Percentiles rank a stretch among this genome's conserved stretches.
Evolutionary conservation across 1,140 invertebrate species (phyloP).

Genomic region (Drosophila ambigua): DNA sequence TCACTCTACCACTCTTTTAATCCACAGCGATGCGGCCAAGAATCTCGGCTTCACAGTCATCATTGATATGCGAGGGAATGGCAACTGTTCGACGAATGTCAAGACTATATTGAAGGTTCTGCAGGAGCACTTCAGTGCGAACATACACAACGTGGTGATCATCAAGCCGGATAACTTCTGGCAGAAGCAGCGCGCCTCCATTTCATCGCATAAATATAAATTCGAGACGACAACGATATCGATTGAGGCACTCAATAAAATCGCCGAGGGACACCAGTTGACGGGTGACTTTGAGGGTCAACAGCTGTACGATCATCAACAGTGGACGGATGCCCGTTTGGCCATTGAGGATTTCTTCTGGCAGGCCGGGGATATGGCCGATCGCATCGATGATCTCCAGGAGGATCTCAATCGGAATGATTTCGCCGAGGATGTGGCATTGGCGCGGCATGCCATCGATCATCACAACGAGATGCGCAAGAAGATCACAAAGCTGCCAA

Average conservation of each 20-base stretch:
- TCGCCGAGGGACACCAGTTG: slow-evolving; percentile 95
- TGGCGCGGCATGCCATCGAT: slow-evolving; percentile 95
- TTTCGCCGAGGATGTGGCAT: slow-evolving; percentile 95
- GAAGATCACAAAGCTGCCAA: slow-evolving; percentile 95
- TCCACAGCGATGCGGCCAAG: slow-evolving; percentile 93
- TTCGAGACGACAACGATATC: slow-evolving; percentile 99
- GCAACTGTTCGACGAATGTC: slow-evolving; percentile 96
- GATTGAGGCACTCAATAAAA: slow-evolving; percentile 95
- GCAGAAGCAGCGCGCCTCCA: slow-evolving; percentile 98
- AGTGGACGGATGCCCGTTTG: slow-evolving; percentile 97
- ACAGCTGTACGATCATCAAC: slow-evolving; percentile 96
- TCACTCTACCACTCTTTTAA: slow-evolving; percentile 58
- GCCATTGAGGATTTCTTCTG: slow-evolving; percentile 97
- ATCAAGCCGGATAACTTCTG: slow-evolving; percentile 99
- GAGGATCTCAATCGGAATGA: slow-evolving; percentile 95
- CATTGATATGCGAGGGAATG: slow-evolving; percentile 95
- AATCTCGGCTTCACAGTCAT: slow-evolving; percentile 96
- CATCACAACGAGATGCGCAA: slow-evolving; percentile 97
- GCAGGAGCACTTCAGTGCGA: slow-evolving; percentile 96
- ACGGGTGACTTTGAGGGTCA: slow-evolving; percentile 97
- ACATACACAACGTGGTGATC: slow-evolving; percentile 95
- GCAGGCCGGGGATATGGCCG: slow-evolving; percentile 96
- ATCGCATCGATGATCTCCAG: slow-evolving; percentile 95
- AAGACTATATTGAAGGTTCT: slow-evolving; percentile 98
- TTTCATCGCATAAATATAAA: slow-evolving; percentile 99